Base-by-base conservation (phyloP, 2,888 invertebrate species). In the Aproaerema taeniolella region DNA sequence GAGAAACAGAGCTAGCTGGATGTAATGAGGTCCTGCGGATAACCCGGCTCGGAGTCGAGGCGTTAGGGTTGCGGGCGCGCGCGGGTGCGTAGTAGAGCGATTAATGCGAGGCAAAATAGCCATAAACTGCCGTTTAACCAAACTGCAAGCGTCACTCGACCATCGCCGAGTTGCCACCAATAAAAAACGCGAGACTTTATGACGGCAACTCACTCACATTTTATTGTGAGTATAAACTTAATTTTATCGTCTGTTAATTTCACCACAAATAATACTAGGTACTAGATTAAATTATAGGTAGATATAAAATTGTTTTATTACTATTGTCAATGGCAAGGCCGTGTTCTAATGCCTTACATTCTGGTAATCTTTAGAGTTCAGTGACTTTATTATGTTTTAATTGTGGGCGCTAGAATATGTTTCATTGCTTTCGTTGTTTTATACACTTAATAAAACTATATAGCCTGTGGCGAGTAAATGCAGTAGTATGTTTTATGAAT, bases 191-290 rank as follows among this genome's bases (percentile, higher is more conserved):
- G 83, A 82, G 83, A 83, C 81, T 86, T 85, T 86, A 85, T 86
- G 85, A 85, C 81, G 82, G 83, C 83, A 82, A 82, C 86, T 85
- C 82, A 82, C 78, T 83, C 85, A 82, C 86, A 81, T 85, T 85
- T 86, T 85, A 86, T 85, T 85, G 85, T 85, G 82, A 83, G 79
- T 85, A 85, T 86, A 86, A 86, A 86, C 81, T 83, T 83, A 86
- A 85, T 85, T 86, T 86, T 85, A 86, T 83, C 77, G 86, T 83
- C 85, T 83, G 85, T 86, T 86, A 85, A 86, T 86, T 86, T 82
- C 75, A 79, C 85, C 86, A 83, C 85, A 83, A 86, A 82, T 85
- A 83, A 80, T 82, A 64, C 73, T 80, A 81, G 76, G 68, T 71
- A 73, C 69, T 76, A 76, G 74, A 77, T 78, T 79, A 77, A 74